Percentiles rank a stretch among this genome's conserved stretches.
Conservation (phyloP, 1,140 invertebrate species). For the Drosophila teissieri region DNA sequence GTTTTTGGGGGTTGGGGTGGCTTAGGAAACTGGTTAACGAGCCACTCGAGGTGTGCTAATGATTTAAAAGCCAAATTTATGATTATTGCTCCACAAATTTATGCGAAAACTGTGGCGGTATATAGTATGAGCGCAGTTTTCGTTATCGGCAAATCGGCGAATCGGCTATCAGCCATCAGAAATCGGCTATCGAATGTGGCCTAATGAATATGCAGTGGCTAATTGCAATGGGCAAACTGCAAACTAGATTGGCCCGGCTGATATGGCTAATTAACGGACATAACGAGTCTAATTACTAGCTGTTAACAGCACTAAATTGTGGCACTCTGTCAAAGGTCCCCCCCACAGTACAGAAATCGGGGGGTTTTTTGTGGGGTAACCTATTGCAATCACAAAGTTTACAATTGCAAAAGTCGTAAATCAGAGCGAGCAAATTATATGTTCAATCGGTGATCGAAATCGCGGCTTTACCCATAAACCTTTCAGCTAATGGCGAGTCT, state of each 20-base stretch:
- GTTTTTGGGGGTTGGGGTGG: slow-evolving; percentile 1
- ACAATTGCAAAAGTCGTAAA: slow-evolving; percentile 48
- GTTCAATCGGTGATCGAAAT: slow-evolving; percentile 43
- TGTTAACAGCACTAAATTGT: slow-evolving; percentile 79
- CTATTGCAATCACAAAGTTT: slow-evolving; percentile 20
- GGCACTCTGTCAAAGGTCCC: slow-evolving; percentile 57
- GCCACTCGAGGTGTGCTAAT: slow-evolving; percentile 71
- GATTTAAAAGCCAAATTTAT: slow-evolving; percentile 78
- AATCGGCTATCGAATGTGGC: slow-evolving; percentile 8
- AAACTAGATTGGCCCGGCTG: slow-evolving; percentile 28
- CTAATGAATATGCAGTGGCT: slow-evolving; percentile 68
- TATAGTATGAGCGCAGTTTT: slow-evolving; percentile 4
- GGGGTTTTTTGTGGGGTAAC: not conserved
- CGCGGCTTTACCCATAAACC: slow-evolving; percentile 46
- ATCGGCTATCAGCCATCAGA: not conserved
- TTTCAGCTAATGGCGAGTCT: slow-evolving; percentile 27
- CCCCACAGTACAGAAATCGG: not conserved
- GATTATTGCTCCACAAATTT: slow-evolving; percentile 63
- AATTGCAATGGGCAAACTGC: slow-evolving; percentile 57
- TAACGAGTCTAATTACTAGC: slow-evolving; percentile 76
- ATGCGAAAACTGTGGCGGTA: slow-evolving; percentile 42
- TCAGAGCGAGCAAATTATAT: slow-evolving; percentile 49
- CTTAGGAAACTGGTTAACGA: slow-evolving; percentile 54
- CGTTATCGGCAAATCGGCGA: slow-evolving; percentile 4
- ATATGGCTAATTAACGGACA: slow-evolving; percentile 73